Evolutionary conservation across 2,113 vertebrate genomes (phyloP), one percentile per base, ranked within the genome.

Genomic region (Jacana jacana): DNA sequence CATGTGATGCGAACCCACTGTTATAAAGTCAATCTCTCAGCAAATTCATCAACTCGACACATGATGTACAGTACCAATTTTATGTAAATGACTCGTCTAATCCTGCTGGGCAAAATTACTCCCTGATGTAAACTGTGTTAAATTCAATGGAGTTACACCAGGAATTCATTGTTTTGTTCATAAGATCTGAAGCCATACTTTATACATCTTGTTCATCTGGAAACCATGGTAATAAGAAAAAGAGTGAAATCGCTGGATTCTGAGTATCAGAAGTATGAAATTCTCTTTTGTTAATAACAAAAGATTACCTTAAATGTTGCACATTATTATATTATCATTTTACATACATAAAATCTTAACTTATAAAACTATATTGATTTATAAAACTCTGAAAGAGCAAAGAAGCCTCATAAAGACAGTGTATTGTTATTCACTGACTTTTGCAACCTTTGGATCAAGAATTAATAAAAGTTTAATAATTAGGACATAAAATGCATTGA

Each of bases 1-100:
- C 16, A 46, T 92, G 82, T 79, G 87, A 95, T 95, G 82, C 2
- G 4, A 97, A 86, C 48, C 82, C 61, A 82, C 87, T 93, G 89
- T 93, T 97, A 92, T 66, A 88, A 95, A 97, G 95, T 91, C 94
- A 95, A 65, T 89, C 88, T 95, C 92, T 89, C 78, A 70, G 83
- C 86, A 95, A 97, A 96, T 92, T 93, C 89, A 92, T 95, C 80
- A 91, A 55, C 55, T 87, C 49, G 5, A 96, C 77, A 85, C 72
- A 94, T 92, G 90, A 92, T 86, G 68, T 95, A 93, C 94, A 91
- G 76, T 81, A 93, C 81, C 92, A 92, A 65, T 96, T 96, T 96
- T 89, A 96, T 96, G 84, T 91, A 96, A 97, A 97, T 95, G 27
- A 91, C 79, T 92, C 12, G 12, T 63, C 77, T 95, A 94, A 96